Evolutionary conservation across 1,140 invertebrate species (phyloP).

Genomic region (Drosophila watanabei): DNA sequence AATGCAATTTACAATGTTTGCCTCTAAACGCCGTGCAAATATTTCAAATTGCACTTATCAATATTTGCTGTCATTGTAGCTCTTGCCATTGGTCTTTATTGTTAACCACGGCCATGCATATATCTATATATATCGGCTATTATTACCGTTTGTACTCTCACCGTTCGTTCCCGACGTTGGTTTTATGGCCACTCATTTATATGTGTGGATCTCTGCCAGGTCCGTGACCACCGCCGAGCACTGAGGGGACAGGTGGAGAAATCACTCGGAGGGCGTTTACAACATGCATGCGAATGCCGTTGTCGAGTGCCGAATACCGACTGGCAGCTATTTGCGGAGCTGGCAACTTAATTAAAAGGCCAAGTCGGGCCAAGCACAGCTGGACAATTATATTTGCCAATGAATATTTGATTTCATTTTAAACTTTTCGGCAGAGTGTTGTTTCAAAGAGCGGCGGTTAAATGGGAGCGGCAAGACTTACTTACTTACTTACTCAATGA

Average conservation of each 20-base stretch:
- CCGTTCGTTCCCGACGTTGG: constrained; percentile 27
- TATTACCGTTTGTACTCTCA: constrained; percentile 63
- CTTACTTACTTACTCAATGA: neutral
- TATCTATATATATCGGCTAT: constrained; percentile 17
- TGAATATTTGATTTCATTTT: constrained; percentile 59
- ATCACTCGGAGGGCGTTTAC: constrained; percentile 40
- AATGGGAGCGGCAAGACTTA: neutral
- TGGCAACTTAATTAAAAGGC: constrained; percentile 56
- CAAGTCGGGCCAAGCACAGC: constrained; percentile 22
- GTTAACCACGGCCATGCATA: constrained; percentile 6
- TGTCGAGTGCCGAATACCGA: constrained; percentile 9
- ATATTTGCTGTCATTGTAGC: constrained; percentile 44
- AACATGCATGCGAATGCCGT: constrained; percentile 34
- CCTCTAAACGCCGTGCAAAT: constrained; percentile 40
- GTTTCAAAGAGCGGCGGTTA: neutral
- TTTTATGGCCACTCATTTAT: constrained; percentile 40
- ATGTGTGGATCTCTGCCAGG: neutral
- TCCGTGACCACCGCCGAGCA: neutral
- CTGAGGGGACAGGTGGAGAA: constrained; percentile 24
- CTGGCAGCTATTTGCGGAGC: constrained; percentile 43
- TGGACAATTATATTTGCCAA: constrained; percentile 55
- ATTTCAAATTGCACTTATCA: constrained; percentile 46
- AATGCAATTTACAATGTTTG: constrained; percentile 33
- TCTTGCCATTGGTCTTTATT: constrained; percentile 31
- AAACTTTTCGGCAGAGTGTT: constrained; percentile 1